A percentile compares a stretch with the other conserved stretches of the same genome.
Conservation (phyloP, 1,140 invertebrate genomes). For the Leptinotarsa defecta region DNA sequence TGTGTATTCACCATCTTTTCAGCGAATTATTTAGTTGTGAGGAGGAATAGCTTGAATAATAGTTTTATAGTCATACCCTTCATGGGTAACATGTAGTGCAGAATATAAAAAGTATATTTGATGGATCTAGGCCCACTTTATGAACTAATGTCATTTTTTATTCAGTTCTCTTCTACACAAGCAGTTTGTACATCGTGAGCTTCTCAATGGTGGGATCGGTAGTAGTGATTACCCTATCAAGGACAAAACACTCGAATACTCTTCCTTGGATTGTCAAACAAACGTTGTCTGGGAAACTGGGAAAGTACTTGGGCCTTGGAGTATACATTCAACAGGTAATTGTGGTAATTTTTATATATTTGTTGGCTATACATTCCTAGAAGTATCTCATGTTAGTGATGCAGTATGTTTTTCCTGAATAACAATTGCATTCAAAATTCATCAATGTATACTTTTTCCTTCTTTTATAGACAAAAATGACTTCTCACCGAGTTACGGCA, state of each 20-base stretch:
- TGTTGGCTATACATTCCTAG: too few relatives aligned
- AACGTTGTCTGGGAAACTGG: conserved; percentile 60
- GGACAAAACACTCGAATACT: conserved; percentile 57
- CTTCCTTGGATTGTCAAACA: conserved; percentile 63
- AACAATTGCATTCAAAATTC: too few relatives aligned
- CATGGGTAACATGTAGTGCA: too few relatives aligned
- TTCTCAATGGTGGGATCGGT: conserved; percentile 68
- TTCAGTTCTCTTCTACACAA: conserved; percentile 61
- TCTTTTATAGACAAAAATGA: conserved; percentile 26
- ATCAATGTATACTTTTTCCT: not conserved
- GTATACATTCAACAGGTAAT: conserved; percentile 46
- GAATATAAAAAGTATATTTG: too few relatives aligned
- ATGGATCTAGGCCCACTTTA: too few relatives aligned
- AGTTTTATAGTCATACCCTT: too few relatives aligned
- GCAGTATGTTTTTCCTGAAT: too few relatives aligned
- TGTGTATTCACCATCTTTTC: too few relatives aligned
- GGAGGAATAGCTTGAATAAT: too few relatives aligned
- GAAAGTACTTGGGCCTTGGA: conserved; percentile 59
- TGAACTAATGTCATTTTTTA: conserved; percentile 13
- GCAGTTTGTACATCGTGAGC: conserved; percentile 63
- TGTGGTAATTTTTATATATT: not conserved
- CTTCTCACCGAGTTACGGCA: conserved; percentile 47
- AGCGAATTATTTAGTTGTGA: too few relatives aligned
- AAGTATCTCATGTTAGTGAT: too few relatives aligned
- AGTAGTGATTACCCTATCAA: conserved; percentile 60